Conservation (phyloP, 2,888 invertebrate genomes). For the Himalopsyche japonica region DNA sequence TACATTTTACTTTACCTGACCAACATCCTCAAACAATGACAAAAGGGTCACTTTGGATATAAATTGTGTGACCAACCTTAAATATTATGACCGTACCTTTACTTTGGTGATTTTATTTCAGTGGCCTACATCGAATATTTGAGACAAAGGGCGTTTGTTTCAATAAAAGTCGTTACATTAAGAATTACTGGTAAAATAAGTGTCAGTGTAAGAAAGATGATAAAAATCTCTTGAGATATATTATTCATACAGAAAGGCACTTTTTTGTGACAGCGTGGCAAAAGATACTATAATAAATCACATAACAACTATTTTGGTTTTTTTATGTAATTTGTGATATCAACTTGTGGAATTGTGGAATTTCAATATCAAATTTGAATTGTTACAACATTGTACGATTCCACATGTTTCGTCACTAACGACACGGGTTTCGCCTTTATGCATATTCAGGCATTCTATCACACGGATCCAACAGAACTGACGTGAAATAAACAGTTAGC, state of each 20-base stretch:
- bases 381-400: no score
- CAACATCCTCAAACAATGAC: not conserved
- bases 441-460: no score
- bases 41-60: not conserved
- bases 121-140: not conserved
- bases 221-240: not conserved
- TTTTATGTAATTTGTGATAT: no score
- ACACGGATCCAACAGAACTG: no score
- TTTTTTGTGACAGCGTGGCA: no score
- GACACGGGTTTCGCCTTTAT: no score
- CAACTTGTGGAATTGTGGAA: no score
- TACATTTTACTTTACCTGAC: not conserved
- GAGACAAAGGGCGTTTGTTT: not conserved
- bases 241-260: not conserved
- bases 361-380: no score
- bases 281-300: no score
- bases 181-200: not conserved
- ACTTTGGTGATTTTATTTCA: not conserved
- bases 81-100: not conserved
- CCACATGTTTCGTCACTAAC: no score
- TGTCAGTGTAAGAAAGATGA: not conserved
- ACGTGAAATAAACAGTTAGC: no score
- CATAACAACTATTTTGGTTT: no score
- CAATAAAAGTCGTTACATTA: not conserved
- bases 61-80: not conserved